These are phyloP conservation scores for Phylloscopus whistleri DNA, from an alignment of 2,113 vertebrate genomes.

Conservation along the genomic window DNA sequence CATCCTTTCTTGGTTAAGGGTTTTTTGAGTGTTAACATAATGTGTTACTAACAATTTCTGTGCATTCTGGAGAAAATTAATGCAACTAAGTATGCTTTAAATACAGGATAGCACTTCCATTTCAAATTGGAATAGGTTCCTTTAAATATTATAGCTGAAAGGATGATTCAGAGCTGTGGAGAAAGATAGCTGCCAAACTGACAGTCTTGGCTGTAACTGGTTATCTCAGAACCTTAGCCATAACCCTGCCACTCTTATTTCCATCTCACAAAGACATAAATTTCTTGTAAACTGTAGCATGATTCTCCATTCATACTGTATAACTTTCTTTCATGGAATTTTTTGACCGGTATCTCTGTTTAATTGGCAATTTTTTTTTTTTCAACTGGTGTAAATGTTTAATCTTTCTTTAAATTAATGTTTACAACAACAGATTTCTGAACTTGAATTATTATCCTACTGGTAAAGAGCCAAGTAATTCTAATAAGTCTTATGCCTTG, in stretches of 20 bases:
- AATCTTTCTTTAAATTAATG: background rate
- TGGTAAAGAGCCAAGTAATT: conserved; percentile 12
- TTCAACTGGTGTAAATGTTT: background rate
- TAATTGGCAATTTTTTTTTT: background rate
- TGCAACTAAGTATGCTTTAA: background rate
- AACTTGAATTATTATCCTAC: background rate
- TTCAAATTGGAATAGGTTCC: background rate
- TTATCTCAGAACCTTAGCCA: background rate
- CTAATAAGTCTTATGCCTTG: background rate
- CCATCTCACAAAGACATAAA: background rate
- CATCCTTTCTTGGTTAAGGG: background rate
- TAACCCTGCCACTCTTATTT: background rate
- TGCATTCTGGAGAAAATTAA: background rate
- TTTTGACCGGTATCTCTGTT: background rate
- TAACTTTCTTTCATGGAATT: background rate
- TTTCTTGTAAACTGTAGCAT: background rate
- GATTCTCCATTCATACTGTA: background rate
- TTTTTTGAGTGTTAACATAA: background rate
- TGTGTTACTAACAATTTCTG: background rate
- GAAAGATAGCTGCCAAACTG: background rate
- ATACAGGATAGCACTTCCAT: background rate
- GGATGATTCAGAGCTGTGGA: background rate
- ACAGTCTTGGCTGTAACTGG: background rate
- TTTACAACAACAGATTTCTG: background rate
- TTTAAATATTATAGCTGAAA: conserved; percentile 1